Conservation (phyloP, 2,113 vertebrate genomes). For the Siphamia tubifer region DNA sequence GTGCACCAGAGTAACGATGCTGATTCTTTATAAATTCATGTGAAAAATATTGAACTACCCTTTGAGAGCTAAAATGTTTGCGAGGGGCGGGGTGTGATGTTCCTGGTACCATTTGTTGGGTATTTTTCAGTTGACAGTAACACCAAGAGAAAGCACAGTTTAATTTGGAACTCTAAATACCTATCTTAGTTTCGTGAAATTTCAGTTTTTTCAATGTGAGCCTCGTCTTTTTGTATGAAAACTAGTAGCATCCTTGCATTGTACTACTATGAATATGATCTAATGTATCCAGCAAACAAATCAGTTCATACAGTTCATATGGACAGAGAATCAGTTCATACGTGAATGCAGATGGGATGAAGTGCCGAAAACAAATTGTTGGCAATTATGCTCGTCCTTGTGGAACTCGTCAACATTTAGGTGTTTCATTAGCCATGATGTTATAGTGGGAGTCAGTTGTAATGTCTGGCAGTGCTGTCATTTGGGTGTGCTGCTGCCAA, state of each 20-base stretch:
- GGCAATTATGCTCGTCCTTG: too few species aligned
- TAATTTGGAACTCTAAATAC: constrained; percentile 1
- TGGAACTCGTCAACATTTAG: neutral
- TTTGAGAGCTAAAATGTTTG: too few species aligned
- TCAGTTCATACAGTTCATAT: neutral
- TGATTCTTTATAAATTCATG: too few species aligned
- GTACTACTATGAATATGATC: neutral
- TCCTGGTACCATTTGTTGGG: neutral
- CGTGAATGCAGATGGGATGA: neutral
- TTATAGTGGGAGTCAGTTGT: neutral
- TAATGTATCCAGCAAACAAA: neutral
- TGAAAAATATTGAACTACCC: too few species aligned
- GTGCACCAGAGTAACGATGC: too few species aligned
- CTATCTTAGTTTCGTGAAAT: too few species aligned
- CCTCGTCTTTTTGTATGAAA: too few species aligned
- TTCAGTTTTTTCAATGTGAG: too few species aligned
- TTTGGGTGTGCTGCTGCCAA: neutral
- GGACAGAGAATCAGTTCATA: neutral
- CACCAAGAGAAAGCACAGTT: neutral
- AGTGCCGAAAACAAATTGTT: too few species aligned
- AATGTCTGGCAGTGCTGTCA: neutral
- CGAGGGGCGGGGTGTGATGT: too few species aligned
- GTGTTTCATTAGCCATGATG: constrained; percentile 3
- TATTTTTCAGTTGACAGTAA: neutral
- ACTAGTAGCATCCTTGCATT: neutral